phyloP scores from a whole-genome alignment of 2,797 vertebrate species.

The Hylomyscus alleni region DNA sequence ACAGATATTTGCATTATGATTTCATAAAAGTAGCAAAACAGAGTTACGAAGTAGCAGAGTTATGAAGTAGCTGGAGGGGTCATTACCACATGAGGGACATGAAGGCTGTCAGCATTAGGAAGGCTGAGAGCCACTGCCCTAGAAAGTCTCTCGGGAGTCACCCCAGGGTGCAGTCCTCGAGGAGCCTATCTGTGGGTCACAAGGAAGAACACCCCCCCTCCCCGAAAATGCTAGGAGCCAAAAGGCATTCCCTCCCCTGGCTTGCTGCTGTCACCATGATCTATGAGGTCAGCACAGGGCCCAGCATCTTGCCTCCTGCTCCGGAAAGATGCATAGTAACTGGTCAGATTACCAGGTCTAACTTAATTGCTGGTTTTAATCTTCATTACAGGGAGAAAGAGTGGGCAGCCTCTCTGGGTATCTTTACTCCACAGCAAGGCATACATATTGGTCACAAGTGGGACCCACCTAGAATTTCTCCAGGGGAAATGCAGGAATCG shows the following conservation, averaged over 20 bases:
- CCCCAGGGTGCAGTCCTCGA: neutral
- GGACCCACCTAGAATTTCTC: neutral
- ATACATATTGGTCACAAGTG: neutral
- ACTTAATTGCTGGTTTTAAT: slow-evolving; percentile 87
- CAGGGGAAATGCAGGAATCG: rapidly evolving
- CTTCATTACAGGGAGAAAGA: slow-evolving; percentile 74
- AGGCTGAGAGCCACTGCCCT: neutral
- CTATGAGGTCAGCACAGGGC: slow-evolving; percentile 65
- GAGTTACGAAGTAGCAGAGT: neutral
- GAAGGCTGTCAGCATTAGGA: neutral
- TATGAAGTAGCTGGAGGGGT: neutral
- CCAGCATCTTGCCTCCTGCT: slow-evolving; percentile 81
- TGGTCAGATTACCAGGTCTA: slow-evolving; percentile 80
- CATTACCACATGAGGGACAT: neutral
- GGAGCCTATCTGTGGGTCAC: neutral
- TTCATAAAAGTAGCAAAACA: neutral
- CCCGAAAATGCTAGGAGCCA: slow-evolving; percentile 29
- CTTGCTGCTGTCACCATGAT: slow-evolving; percentile 77
- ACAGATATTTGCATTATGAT: neutral
- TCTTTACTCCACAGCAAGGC: neutral
- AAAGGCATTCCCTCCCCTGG: slow-evolving; percentile 52
- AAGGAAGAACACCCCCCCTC: neutral
- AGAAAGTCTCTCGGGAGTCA: neutral
- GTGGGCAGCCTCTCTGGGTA: slow-evolving; percentile 74
- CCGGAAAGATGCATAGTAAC: slow-evolving; percentile 84